A percentile compares a stretch with the other conserved stretches of the same genome.
Evolutionary conservation across 2,113 vertebrate species (phyloP).

Genomic region (Hemiprocne comata): DNA sequence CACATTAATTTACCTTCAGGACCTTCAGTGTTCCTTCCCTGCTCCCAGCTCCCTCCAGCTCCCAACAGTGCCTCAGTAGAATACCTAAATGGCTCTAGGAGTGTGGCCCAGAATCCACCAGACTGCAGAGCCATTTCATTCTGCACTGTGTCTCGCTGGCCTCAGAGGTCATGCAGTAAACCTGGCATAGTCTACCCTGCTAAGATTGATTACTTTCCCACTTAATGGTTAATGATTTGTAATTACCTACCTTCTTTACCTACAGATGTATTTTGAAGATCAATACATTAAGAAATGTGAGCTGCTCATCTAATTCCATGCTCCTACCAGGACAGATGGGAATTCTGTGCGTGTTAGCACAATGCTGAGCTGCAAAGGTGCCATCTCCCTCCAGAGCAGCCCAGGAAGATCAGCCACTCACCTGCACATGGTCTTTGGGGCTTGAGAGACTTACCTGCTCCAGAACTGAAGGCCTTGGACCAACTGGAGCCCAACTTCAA

Average conservation of each 20-base stretch:
- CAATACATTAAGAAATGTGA: neutral
- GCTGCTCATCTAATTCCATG: neutral
- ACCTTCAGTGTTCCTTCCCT: neutral
- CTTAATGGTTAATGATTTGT: neutral
- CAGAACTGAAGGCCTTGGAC: neutral
- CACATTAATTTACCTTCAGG: neutral
- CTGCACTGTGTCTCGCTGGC: fast-evolving
- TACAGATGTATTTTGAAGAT: neutral
- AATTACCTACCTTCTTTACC: neutral
- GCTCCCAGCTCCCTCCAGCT: neutral
- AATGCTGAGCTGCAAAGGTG: fast-evolving
- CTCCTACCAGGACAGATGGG: neutral
- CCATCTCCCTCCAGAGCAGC: neutral
- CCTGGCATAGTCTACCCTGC: neutral
- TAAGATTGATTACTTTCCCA: neutral
- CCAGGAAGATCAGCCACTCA: neutral
- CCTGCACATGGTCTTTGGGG: neutral
- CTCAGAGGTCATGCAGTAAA: neutral
- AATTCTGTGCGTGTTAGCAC: neutral
- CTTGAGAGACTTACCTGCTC: neutral
- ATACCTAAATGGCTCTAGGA: neutral
- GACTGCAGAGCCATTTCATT: neutral
- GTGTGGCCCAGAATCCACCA: neutral
- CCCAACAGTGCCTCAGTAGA: neutral
- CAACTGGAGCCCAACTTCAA: neutral